Evolutionary conservation across 1,140 invertebrate genomes (phyloP).

Genomic region (Aphelinus atriplicis): DNA sequence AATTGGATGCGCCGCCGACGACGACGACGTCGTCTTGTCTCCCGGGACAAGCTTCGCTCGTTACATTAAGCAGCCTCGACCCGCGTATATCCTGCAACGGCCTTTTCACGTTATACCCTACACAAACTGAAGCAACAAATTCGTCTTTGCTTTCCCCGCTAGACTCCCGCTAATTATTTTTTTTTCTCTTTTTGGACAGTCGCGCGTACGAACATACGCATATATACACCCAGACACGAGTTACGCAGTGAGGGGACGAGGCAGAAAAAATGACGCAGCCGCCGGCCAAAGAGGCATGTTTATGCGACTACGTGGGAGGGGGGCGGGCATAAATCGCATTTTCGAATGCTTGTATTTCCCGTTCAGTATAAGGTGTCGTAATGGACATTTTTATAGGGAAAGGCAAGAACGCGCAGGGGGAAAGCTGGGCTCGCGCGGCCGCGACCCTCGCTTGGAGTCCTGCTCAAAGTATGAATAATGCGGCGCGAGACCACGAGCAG

Average conservation of each 20-base stretch:
- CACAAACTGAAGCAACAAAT: constrained; percentile 3
- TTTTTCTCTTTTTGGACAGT: too few species aligned
- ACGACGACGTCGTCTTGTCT: background rate
- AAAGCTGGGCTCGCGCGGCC: too few species aligned
- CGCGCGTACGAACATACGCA: too few species aligned
- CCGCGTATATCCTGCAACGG: too few species aligned
- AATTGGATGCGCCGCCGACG: background rate
- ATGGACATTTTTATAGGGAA: constrained; percentile 31
- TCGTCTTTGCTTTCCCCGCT: too few species aligned
- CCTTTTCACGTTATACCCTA: too few species aligned
- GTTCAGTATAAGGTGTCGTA: constrained; percentile 5
- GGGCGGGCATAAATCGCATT: constrained; percentile 15
- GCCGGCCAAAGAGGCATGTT: background rate
- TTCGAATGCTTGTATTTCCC: constrained; percentile 9
- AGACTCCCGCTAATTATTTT: too few species aligned
- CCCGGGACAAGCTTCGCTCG: constrained; percentile 3
- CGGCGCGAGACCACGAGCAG: background rate
- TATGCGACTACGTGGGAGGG: background rate
- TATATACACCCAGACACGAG: too few species aligned
- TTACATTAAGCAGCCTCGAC: constrained; percentile 10
- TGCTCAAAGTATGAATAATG: constrained; percentile 24
- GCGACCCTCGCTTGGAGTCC: background rate
- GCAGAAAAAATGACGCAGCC: background rate
- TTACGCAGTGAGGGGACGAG: too few species aligned
- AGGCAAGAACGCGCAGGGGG: background rate